Base-by-base conservation (phyloP, 2,797 vertebrate genomes). In the Ciconia nigra region DNA sequence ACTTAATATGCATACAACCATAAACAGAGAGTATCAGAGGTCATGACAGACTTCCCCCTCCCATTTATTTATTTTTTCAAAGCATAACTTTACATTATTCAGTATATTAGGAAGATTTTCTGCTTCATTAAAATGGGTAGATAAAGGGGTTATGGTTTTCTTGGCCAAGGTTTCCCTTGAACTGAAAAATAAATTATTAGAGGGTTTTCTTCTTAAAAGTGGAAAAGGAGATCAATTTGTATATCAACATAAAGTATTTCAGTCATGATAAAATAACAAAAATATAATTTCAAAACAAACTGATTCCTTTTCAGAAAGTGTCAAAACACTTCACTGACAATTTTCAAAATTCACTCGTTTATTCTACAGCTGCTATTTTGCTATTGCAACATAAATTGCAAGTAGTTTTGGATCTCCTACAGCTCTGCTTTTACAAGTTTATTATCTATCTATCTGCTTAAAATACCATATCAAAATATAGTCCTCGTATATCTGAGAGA, bases 271-370 rank as follows among this genome's bases (percentile, higher is more conserved):
- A 93, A 88, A 51, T 28, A 73, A 20, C 37, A 77, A 57, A 90
- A 77, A 83, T 25, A 42, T 24, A 18, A 22, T 67, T 92, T 81
- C 29, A 78, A 85, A 91, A 47, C 66, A 76, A 92, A 55, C 6
- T 7, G 7, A 26, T 83, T 77, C 29, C 5, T 78, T 78, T 90
- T 41, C 65, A 88, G 11, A 61, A 62, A 66, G 12, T 81, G 80
- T 83, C 94, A 95, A 96, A 95, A 91, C 59, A 81, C 4, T 90
- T 95, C 83, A 74, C 10, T 81, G 42, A 28, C 42, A 55, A n/a
- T 80, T 96, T 95, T 89, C 17, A 93, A 55, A 91, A 95, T 44
- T 66, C 14, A n/a, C 8, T 79, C 2, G 0, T 57, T 92, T 70
- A 28, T 83, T 69, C 58, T 63, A 17, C 22, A 74, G 31, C 7